Evolutionary conservation across 2,113 vertebrate genomes (phyloP).

Genomic region (Felis catus): F.catus_Fca126_mat1.0 CM031419.1:72876501-72877000

Average conservation of each 20-base stretch:
- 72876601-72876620: background rate
- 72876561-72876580: background rate
- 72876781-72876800: background rate
- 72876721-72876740: background rate
- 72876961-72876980: background rate
- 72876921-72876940: background rate
- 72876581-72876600: background rate
- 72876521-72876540: background rate
- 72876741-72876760: background rate
- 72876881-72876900: background rate
- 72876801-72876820: background rate
- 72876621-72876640: background rate
- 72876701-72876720: conserved; percentile 1
- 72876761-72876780: background rate
- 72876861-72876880: conserved; percentile 45
- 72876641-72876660: background rate
- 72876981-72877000: background rate
- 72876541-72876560: background rate
- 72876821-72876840: background rate
- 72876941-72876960: background rate
- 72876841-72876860: background rate
- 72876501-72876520: background rate
- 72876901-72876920: background rate
- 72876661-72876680: background rate
- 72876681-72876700: background rate